Evolutionary conservation across 2,797 vertebrate species (phyloP).

Genomic region (Pantherophis alleghaniensis): DNA sequence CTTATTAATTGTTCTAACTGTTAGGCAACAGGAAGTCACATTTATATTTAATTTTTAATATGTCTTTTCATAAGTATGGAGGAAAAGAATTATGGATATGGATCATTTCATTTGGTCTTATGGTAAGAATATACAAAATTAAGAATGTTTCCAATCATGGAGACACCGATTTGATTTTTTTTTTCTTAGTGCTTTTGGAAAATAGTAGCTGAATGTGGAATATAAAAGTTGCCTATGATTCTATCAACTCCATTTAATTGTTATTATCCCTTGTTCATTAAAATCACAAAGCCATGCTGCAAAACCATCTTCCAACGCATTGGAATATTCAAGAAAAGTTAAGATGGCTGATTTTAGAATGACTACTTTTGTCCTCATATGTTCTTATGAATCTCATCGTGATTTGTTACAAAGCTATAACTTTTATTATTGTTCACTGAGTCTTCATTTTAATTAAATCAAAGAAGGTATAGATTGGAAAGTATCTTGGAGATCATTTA

Average conservation of each 20-base stretch:
- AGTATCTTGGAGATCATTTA: background rate
- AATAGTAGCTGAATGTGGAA: conserved; percentile 28
- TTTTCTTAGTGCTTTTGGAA: conserved; percentile 5
- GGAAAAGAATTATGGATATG: background rate
- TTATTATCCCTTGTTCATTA: conserved; percentile 34
- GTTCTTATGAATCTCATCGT: background rate
- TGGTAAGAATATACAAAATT: conserved; percentile 23
- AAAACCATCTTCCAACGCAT: background rate
- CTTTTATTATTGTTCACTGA: background rate
- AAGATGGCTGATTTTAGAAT: background rate
- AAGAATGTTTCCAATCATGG: conserved; percentile 13
- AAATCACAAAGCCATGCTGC: conserved; percentile 7
- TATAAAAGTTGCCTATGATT: conserved; percentile 20
- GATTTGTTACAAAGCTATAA: background rate
- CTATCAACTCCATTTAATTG: conserved; percentile 43
- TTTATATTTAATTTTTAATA: background rate
- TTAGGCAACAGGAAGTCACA: background rate
- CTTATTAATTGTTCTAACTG: too few species aligned
- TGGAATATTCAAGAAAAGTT: background rate
- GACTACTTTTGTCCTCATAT: background rate
- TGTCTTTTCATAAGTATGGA: background rate
- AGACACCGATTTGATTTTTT: conserved; percentile 2
- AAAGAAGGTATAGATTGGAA: background rate
- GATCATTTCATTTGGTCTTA: background rate
- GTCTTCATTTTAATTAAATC: background rate